These are phyloP conservation scores for Psettodes erumei DNA, from an alignment of 2,113 vertebrate genomes.

Conservation along the genomic window DNA sequence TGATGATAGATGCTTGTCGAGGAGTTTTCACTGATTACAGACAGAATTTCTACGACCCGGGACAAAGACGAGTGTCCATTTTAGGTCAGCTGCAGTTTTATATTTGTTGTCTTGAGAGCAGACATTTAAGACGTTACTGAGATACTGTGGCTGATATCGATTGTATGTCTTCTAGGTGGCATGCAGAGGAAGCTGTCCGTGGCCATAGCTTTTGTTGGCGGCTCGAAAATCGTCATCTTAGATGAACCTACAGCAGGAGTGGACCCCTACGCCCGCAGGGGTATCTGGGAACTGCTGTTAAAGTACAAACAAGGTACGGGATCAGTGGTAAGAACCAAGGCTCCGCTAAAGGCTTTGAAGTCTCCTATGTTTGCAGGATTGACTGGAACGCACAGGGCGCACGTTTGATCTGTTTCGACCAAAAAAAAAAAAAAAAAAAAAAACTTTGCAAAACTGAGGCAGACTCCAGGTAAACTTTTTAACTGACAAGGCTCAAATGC, in stretches of 20 bases:
- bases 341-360: conserved; percentile 27
- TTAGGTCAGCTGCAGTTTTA: conserved; percentile 10
- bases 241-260: conserved; percentile 98
- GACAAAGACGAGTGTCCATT: conserved; percentile 9
- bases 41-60: background rate
- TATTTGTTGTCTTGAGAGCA: background rate
- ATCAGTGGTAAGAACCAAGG: conserved; percentile 24
- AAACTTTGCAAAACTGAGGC: conserved; percentile 35
- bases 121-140: background rate
- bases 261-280: conserved; percentile 96
- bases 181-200: conserved; percentile 99
- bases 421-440: background rate
- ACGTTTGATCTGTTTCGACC: conserved; percentile 35
- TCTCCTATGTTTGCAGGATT: conserved; percentile 20
- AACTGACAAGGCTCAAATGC: conserved; percentile 24
- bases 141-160: background rate
- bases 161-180: conserved; percentile 84
- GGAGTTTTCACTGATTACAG: background rate
- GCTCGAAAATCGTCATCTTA: conserved; percentile 95
- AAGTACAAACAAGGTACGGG: conserved; percentile 93
- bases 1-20: conserved; percentile 26
- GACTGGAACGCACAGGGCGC: background rate
- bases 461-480: conserved; percentile 36
- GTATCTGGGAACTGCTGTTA: conserved; percentile 97
- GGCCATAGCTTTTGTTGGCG: conserved; percentile 95